A percentile compares a stretch with the other conserved stretches of the same genome.
Conservation (phyloP, 2,888 invertebrate species). For the Drosophila sordidapex region DNA sequence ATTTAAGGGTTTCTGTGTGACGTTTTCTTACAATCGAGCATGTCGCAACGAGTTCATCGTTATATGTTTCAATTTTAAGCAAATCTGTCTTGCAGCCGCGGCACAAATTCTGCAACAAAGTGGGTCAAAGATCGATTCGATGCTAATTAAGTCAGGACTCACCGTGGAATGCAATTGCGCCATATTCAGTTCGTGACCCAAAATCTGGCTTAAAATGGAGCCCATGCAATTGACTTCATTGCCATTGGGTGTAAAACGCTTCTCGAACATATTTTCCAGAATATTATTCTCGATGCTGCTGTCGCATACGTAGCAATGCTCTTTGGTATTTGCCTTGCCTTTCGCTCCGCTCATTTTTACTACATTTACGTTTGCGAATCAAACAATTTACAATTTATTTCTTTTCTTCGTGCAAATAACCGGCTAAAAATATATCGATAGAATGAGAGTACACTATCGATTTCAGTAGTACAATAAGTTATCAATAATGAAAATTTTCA, state of each 20-base stretch:
- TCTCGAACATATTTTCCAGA: conserved; percentile 32
- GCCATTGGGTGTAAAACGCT: conserved; percentile 22
- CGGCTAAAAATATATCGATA: not conserved
- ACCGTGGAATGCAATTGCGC: conserved; percentile 35
- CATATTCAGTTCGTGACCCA: conserved; percentile 11
- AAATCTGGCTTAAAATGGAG: conserved; percentile 14
- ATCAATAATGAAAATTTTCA: no score
- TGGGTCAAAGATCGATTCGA: not conserved
- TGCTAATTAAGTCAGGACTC: not conserved
- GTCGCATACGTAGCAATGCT: conserved; percentile 43
- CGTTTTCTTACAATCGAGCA: conserved; percentile 50
- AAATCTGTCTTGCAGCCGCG: conserved; percentile 62
- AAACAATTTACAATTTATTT: not conserved
- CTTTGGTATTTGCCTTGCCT: not conserved
- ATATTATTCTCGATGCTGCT: not conserved
- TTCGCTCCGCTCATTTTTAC: not conserved
- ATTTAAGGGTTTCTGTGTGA: conserved; percentile 27
- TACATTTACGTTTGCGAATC: not conserved
- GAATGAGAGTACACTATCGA: not conserved
- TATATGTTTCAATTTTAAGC: conserved; percentile 61
- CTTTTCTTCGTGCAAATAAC: not conserved
- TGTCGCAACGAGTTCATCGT: conserved; percentile 38
- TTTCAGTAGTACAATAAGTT: not conserved
- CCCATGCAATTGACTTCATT: conserved; percentile 16
- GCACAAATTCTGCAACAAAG: conserved; percentile 58